These are phyloP conservation scores for Antennarius striatus DNA, from an alignment of 2,113 vertebrate species.

Conservation along the genomic window DNA sequence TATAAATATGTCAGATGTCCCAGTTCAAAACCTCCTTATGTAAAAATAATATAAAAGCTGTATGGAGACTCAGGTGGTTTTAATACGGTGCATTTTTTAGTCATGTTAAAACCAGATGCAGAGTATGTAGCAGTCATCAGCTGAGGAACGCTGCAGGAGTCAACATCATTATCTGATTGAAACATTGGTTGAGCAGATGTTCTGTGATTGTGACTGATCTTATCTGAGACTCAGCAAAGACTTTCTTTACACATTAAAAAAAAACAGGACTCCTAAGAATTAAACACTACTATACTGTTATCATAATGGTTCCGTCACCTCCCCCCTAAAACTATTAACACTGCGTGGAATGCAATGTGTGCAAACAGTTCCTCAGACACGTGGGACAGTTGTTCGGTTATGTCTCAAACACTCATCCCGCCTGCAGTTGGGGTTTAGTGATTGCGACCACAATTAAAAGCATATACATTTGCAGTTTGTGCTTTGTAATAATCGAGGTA, in stretches of 20 bases:
- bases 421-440: constrained; percentile 9
- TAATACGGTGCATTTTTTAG: constrained; percentile 7
- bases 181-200: constrained; percentile 1
- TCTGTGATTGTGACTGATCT: constrained; percentile 10
- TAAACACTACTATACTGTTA: too few relatives aligned
- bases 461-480: constrained; percentile 2
- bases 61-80: neutral
- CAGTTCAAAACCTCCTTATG: neutral
- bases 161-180: constrained; percentile 11
- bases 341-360: neutral
- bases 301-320: too few relatives aligned
- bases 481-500: constrained; percentile 19
- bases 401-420: constrained; percentile 1
- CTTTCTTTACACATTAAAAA: too few relatives aligned
- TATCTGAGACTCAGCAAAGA: neutral
- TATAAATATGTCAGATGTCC: neutral
- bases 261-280: too few relatives aligned
- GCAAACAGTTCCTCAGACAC: neutral
- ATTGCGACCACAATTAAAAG: constrained; percentile 34
- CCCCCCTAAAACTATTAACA: neutral
- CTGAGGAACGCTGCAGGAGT: constrained; percentile 2
- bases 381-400: neutral
- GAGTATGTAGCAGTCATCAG: neutral
- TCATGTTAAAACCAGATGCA: neutral
- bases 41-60: neutral